Evolutionary conservation across 2,888 invertebrate species (phyloP).

Genomic region (Morinoia aosen): DNA sequence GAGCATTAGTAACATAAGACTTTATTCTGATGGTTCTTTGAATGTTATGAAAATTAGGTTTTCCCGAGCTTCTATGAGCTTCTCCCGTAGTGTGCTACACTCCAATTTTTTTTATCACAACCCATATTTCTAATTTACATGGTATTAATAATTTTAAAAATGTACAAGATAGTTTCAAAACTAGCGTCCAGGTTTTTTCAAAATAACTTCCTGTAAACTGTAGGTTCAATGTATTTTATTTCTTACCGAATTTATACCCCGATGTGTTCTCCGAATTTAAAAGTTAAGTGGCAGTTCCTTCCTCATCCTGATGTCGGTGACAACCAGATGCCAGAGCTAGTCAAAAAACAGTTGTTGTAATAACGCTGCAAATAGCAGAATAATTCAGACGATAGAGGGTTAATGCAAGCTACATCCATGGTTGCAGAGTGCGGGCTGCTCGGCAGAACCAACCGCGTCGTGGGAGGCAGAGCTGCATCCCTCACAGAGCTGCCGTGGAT

Average conservation of each 20-base stretch:
- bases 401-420: neutral
- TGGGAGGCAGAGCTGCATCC: constrained; percentile 58
- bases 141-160: neutral
- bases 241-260: too few species aligned
- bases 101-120: neutral
- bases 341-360: too few species aligned
- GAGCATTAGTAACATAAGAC: neutral
- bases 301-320: too few species aligned
- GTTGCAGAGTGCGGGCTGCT: constrained; percentile 60
- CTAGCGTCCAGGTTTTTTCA: too few species aligned
- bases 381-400: too few species aligned
- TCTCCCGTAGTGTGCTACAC: neutral
- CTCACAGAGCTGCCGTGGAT: constrained; percentile 62
- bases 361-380: too few species aligned
- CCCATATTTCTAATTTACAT: neutral
- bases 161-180: neutral
- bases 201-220: too few species aligned
- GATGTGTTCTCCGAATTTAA: too few species aligned
- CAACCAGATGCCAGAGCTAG: too few species aligned
- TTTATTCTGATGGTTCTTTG: neutral
- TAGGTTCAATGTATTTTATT: too few species aligned
- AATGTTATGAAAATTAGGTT: neutral
- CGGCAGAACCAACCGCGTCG: constrained; percentile 60
- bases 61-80: neutral
- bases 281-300: too few species aligned